A percentile compares a stretch with the other conserved stretches of the same genome.
Evolutionary conservation across 2,113 vertebrate species (phyloP).

Genomic region (Osmerus mordax): DNA sequence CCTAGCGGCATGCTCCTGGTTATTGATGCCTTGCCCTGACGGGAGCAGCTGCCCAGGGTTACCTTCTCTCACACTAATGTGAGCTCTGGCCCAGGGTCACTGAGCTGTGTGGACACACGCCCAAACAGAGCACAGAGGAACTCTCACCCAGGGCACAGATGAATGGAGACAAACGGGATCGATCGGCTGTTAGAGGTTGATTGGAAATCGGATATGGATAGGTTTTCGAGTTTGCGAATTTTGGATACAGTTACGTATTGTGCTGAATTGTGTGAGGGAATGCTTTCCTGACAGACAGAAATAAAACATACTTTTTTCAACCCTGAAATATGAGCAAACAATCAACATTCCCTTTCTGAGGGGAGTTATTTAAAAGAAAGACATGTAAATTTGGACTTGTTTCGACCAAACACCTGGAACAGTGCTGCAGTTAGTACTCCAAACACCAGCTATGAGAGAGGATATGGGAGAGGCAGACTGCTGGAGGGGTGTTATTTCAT

Average conservation of each 20-base stretch:
- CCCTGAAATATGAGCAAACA: too few relatives aligned
- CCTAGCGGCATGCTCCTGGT: conserved; percentile 58
- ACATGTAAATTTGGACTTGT: too few relatives aligned
- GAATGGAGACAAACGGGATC: background rate
- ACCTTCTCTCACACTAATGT: conserved; percentile 53
- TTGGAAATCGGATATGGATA: conserved; percentile 12
- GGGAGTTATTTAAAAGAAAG: too few relatives aligned
- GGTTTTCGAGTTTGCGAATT: conserved; percentile 8
- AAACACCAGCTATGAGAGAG: too few relatives aligned
- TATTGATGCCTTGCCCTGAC: conserved; percentile 70
- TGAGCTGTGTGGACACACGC: conserved; percentile 36
- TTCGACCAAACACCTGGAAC: too few relatives aligned
- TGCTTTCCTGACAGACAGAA: conserved; percentile 20
- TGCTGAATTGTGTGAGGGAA: background rate
- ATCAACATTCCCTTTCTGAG: too few relatives aligned
- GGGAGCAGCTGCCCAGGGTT: conserved; percentile 59
- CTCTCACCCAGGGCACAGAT: background rate
- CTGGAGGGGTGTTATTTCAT: conserved; percentile 19
- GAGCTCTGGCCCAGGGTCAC: conserved; percentile 32
- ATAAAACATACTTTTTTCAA: too few relatives aligned
- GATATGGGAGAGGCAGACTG: background rate
- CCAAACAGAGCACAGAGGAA: conserved; percentile 22
- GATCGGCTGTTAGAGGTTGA: conserved; percentile 6
- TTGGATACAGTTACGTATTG: background rate
- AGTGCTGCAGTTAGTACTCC: too few relatives aligned